Percentiles rank a stretch among this genome's conserved stretches.
Conservation (phyloP, 2,797 vertebrate species). For the Mormyrus hasselquistii region DNA sequence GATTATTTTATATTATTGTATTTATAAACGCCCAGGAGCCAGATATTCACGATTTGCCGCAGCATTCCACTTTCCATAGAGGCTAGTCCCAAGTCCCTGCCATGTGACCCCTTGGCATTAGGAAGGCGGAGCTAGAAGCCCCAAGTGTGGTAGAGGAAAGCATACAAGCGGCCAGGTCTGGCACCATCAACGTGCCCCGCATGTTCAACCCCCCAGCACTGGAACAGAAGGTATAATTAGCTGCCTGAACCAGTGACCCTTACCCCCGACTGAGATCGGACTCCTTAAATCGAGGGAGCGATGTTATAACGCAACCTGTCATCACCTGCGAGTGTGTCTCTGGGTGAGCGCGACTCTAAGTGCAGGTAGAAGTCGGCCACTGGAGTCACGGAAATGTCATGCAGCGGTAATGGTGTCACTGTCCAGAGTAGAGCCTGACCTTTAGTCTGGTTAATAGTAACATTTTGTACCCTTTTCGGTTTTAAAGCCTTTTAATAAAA, state of each 20-base stretch:
- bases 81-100: neutral
- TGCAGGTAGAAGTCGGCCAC: neutral
- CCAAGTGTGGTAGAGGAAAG: neutral
- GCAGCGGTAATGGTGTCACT: neutral
- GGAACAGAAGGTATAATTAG: conserved; percentile 5
- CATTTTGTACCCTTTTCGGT: neutral
- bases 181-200: neutral
- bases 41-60: neutral
- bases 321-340: neutral
- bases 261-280: neutral
- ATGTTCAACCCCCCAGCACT: neutral
- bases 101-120: neutral
- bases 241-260: neutral
- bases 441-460: neutral
- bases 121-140: neutral
- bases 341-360: neutral
- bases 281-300: neutral
- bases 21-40: conserved; percentile 44
- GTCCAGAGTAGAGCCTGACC: neutral
- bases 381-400: neutral
- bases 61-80: neutral
- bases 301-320: neutral
- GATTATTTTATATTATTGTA: neutral
- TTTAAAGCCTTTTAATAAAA: neutral
- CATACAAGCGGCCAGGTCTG: neutral